These are phyloP conservation scores for Lasioglossum figueresi DNA, from an alignment of 2,888 invertebrate genomes.

Conservation along the genomic window DNA sequence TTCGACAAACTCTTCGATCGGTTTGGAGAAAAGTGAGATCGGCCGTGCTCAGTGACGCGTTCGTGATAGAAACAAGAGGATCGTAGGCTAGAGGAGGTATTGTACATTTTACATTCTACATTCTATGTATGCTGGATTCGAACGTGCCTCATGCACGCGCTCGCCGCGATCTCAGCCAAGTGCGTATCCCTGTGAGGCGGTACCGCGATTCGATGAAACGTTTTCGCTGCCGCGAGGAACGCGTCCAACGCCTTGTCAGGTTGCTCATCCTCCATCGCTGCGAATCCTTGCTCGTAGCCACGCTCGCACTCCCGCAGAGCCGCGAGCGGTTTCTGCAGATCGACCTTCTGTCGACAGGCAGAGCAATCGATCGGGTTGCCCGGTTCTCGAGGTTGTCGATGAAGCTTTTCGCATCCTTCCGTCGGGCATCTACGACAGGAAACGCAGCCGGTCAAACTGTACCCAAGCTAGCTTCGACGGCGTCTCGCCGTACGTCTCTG, in stretches of 20 bases:
- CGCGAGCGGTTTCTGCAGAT: slow-evolving; percentile 83
- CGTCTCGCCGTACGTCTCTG: no score
- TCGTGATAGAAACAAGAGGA: not conserved
- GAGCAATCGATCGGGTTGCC: slow-evolving; percentile 84
- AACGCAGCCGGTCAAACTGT: not conserved
- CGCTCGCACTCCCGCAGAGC: slow-evolving; percentile 84
- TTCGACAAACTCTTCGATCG: not conserved
- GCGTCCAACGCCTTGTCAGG: slow-evolving; percentile 85
- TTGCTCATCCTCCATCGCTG: slow-evolving; percentile 85
- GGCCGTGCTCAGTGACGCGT: not conserved
- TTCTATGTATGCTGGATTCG: not conserved
- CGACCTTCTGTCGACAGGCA: slow-evolving; percentile 85
- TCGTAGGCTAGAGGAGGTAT: not conserved
- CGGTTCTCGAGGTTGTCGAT: slow-evolving; percentile 84
- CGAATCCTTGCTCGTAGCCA: slow-evolving; percentile 84
- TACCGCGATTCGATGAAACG: slow-evolving; percentile 87
- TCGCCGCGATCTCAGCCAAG: slow-evolving; percentile 89
- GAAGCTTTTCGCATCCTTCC: slow-evolving; percentile 83
- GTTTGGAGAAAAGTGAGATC: not conserved
- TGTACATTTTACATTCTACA: not conserved
- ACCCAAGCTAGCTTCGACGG: no score
- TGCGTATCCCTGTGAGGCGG: slow-evolving; percentile 89
- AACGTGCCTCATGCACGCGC: slow-evolving; percentile 87
- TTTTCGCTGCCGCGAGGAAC: slow-evolving; percentile 86
- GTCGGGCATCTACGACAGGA: slow-evolving; percentile 84